Base-by-base conservation (phyloP, 1,140 invertebrate species). In the Hyles euphorbiae region DNA sequence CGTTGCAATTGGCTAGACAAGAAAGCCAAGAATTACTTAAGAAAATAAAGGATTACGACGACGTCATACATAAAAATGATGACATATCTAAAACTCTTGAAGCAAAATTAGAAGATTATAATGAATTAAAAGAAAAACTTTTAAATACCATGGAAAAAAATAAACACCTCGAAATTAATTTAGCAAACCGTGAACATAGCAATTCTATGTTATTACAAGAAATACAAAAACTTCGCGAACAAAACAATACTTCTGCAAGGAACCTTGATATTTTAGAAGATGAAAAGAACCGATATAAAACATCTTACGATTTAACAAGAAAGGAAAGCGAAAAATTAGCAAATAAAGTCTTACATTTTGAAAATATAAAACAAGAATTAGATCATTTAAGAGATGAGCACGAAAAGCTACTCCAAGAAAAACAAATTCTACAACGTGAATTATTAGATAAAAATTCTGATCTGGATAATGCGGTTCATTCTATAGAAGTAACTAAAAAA, bases 11-110 rank as follows among this genome's bases (percentile, higher is more conserved):
- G 51, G 70, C 70, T 5, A 71, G 65, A 64, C 64, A 69, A 65
- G 82, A 87, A 61, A 87, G 81, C 66, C 46, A 78, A 61, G 73
- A 80, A 48, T 47, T 83, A 60, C 34, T 83, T 33, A 51, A 70
- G 47, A 77, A 61, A 63, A 56, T 77, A n/a, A 74, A 75, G 58
- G 63, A 70, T 58, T 68, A 71, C 56, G 64, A 65, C 40, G 56
- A 72, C 7, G 46, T 61, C 3, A 40, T 72, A 8, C 47, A 67
- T 12, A 60, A 51, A 65, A 53, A 69, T 49, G 48, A 61, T 51
- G 59, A 68, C 32, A 12, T 66, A 2, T 48, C 49, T n/a, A 63
- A 62, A 54, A 46, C 58, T 32, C 43, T 67, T 10, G 60, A 52
- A 45, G 40, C 11, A 36, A 33, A 62, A 44, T 3, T 40, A n/a